phyloP scores from a whole-genome alignment of 2,888 invertebrate genomes.

The Deilephila porcellus region DNA sequence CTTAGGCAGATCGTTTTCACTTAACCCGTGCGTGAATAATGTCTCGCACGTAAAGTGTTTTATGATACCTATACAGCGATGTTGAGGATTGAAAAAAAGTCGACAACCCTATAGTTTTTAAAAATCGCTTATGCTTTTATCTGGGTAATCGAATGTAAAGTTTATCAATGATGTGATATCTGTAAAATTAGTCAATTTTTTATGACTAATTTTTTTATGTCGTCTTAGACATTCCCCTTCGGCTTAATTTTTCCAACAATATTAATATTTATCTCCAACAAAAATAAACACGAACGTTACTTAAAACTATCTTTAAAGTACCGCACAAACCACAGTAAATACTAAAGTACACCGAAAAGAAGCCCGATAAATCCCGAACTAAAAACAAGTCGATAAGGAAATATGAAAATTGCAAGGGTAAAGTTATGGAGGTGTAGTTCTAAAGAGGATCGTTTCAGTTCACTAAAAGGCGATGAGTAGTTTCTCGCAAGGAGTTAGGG shows the following conservation, averaged over 20 bases:
- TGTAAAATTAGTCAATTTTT: too few relatives aligned
- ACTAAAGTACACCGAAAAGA: not conserved
- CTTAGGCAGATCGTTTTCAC: slow-evolving; percentile 41
- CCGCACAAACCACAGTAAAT: not conserved
- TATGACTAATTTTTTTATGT: too few relatives aligned
- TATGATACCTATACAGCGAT: slow-evolving; percentile 31
- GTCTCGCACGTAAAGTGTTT: slow-evolving; percentile 11
- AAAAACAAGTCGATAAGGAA: slow-evolving; percentile 48
- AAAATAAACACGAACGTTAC: too few relatives aligned
- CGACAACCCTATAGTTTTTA: not conserved
- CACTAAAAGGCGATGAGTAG: slow-evolving; percentile 30
- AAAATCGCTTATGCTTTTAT: not conserved
- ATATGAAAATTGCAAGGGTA: slow-evolving; percentile 52
- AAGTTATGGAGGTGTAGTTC: slow-evolving; percentile 39
- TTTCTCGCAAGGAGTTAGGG: slow-evolving; percentile 16
- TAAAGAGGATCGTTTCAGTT: slow-evolving; percentile 36
- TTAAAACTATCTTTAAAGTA: not conserved
- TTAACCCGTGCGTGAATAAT: slow-evolving; percentile 25
- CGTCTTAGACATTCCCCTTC: too few relatives aligned
- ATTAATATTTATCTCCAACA: too few relatives aligned
- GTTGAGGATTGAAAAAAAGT: slow-evolving; percentile 8
- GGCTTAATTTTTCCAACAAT: too few relatives aligned
- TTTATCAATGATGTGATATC: not conserved
- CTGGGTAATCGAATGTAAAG: not conserved
- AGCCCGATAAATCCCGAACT: slow-evolving; percentile 41